A percentile compares a stretch with the other conserved stretches of the same genome.
phyloP scores from a whole-genome alignment of 2,888 invertebrate species.

The Amblyjoppa fuscipennis region DNA sequence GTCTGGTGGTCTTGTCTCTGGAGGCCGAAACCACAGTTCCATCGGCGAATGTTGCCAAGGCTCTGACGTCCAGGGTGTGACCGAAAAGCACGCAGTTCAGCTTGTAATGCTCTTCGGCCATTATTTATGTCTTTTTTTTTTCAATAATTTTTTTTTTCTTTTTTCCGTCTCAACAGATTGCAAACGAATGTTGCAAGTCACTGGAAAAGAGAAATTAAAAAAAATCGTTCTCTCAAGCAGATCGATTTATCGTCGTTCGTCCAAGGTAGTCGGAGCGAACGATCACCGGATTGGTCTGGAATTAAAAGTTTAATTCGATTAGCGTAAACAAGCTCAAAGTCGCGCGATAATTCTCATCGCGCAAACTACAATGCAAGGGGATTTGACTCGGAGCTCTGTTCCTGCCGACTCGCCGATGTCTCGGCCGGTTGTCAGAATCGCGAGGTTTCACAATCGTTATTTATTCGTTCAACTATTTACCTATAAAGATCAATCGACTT shows the following conservation, averaged over 20 bases:
- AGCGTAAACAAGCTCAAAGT: neutral
- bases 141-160: neutral
- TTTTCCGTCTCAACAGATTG: neutral
- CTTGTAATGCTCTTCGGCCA: conserved; percentile 88
- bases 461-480: neutral
- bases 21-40: conserved; percentile 94
- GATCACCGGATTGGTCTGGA: neutral
- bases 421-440: neutral
- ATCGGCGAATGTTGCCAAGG: conserved; percentile 89
- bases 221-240: neutral
- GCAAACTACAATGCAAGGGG: neutral
- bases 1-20: conserved; percentile 94
- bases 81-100: conserved; percentile 92
- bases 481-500: neutral
- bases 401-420: neutral
- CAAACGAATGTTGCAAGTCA: conserved; percentile 63
- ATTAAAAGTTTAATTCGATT: neutral
- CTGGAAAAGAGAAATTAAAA: neutral
- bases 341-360: neutral
- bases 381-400: neutral
- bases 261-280: neutral
- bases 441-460: neutral
- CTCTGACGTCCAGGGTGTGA: conserved; percentile 95
- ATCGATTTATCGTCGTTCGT: neutral
- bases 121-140: conserved; percentile 51